Base-by-base conservation (phyloP, 2,113 vertebrate species). In the Phrynosoma platyrhinos region DNA sequence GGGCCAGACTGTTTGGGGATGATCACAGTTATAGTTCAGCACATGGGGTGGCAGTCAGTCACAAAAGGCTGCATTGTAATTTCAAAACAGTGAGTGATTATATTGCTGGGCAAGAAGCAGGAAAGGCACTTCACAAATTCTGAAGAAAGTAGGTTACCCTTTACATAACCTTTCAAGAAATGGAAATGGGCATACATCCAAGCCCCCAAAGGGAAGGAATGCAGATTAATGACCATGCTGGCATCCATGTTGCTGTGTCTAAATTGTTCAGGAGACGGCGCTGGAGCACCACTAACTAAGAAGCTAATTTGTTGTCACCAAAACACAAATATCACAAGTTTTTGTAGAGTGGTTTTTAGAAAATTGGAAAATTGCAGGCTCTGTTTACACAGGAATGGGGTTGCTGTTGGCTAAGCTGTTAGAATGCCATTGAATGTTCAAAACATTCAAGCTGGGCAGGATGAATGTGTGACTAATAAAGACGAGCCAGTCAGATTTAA, bases 231-330 rank as follows among this genome's bases (percentile, higher is more conserved):
- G 71, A 40, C 53, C 32, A 1, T 1, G 9, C 69, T 82, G 0
- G 21, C 47, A 0, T 79, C 16, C 2, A 0, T 4, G 9, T 14
- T 27, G 30, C 85, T 77, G 27, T 71, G 68, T n/a, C 68, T 71
- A 23, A n/a, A 30, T n/a, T 14, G 72, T 53, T 86, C 76, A 42
- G 93, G 76, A 64, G 53, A 2, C 1, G 9, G 58, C 83, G 36
- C 75, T 79, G 71, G 74, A 85, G 40, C 53, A 86, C 32, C 86
- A 86, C 77, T 69, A 55, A 14, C 12, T 77, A 36, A 47, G 42
- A 23, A 36, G 14, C 71, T 32, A 18, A 16, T 74, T 36, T 16
- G 71, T n/a, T 27, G 42, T 78, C 42, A 30, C 52, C 25, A 40
- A 40, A 40, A 75, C 72, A 42, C 32, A 64, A 64, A 64, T 25